Percentiles rank a stretch among this genome's conserved stretches.
These are phyloP conservation scores for Matsumyia berberina DNA, from an alignment of 2,888 invertebrate species.

Conservation along the genomic window DNA sequence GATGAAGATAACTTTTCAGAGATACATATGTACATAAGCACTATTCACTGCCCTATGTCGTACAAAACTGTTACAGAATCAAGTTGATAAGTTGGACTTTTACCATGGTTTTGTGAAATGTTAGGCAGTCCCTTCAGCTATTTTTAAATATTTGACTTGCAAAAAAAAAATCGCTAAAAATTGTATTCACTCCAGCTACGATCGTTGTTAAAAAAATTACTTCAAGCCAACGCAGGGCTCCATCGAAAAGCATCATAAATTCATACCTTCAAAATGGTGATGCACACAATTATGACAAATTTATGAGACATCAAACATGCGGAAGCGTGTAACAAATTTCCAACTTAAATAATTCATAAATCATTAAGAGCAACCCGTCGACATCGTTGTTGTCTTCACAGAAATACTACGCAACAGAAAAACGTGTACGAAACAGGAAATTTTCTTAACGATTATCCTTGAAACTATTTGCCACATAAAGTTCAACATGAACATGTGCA, in stretches of 20 bases:
- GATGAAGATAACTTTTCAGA: no score
- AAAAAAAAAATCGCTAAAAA: no score
- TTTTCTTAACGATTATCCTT: conserved; percentile 71
- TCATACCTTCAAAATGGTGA: conserved; percentile 11
- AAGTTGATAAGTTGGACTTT: no score
- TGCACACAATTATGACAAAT: conserved; percentile 46
- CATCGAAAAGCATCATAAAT: conserved; percentile 3
- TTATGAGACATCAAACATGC: conserved; percentile 63
- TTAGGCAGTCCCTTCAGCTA: no score
- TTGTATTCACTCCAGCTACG: no score
- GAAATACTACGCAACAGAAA: conserved; percentile 1
- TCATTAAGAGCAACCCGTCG: conserved; percentile 57
- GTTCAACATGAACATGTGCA: conserved; percentile 50
- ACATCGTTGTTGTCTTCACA: conserved; percentile 13
- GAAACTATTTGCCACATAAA: conserved; percentile 61
- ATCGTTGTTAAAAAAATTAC: no score
- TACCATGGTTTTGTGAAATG: no score
- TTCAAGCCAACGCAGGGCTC: no score
- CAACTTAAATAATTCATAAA: conserved; percentile 70
- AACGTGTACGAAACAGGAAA: conserved; percentile 22
- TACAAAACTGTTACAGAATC: no score
- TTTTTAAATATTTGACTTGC: no score
- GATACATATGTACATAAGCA: no score
- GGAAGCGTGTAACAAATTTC: conserved; percentile 62
- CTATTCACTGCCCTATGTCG: no score